Evolutionary conservation across 2,888 invertebrate species (phyloP), one percentile per base, ranked within the genome.

Genomic region (Charanyca ferruginea): DNA sequence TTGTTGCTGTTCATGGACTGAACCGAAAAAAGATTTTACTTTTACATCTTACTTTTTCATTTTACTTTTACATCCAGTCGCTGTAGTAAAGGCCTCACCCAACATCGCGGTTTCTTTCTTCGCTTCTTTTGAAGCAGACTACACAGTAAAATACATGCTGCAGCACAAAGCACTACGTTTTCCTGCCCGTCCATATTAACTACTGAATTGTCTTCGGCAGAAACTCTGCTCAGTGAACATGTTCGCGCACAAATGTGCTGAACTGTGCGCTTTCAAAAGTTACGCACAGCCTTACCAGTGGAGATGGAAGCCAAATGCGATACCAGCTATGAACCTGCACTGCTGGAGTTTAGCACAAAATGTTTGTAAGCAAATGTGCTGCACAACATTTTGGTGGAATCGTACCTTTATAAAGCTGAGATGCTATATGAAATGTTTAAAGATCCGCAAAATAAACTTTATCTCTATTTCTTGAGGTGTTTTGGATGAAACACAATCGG

Each of bases 111-210:
- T n/a, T n/a, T n/a, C n/a, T n/a, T n/a, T n/a, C n/a, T n/a, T n/a
- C n/a, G n/a, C 65, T 76, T 68, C 65, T 75, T 76, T 76, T 66
- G 66, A 76, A 67, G 62, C 0, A 57, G 52, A 57, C 52, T 60
- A 49, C 53, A 66, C 35, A 62, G 23, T 58, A 67, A 72, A 72
- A 75, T 67, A 60, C 74, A 77, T 4, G 74, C 72, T 73, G 72
- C 72, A 77, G 70, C 71, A 67, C 63, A 73, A 73, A 71, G 70
- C 71, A 73, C 76, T 70, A 73, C 67, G 73, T 74, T 76, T 76
- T 78, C 73, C 59, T 52, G 73, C 61, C 75, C 75, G 66, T 78
- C n/a, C 70, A 69, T 54, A 53, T 54, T 59, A 69, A 57, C 62
- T 35, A 51, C 54, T 62, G 61, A 66, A 66, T 54, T 60, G 66